Evolutionary conservation across 2,888 invertebrate species (phyloP), one percentile per base, ranked within the genome.

Genomic region (Byasa hedistus): DNA sequence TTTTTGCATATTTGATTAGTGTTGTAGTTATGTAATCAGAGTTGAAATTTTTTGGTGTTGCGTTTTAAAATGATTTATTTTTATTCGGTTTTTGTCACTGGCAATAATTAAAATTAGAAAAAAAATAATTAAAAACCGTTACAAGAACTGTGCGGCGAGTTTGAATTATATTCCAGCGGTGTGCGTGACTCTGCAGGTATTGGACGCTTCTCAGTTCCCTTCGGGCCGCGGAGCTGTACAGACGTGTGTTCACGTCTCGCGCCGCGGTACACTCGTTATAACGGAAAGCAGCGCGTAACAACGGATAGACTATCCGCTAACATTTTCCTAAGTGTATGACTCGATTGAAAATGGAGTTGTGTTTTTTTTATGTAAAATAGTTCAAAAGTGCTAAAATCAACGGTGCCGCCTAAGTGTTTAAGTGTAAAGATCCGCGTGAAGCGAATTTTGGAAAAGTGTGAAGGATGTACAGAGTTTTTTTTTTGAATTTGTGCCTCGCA

Each of bases 101-200:
- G 15, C 10, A 52, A 54, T 21, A 54, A 22, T 2, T 15, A 54
- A 23, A 21, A 15, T 39, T 10, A 15, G 12, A 52, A 52, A 24
- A 51, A 32, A 60, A 32, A 60, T 2, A 8, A 1, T 15, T 8
- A 55, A 55, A 61, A 44, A 61, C 4, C 19, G 0, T 36, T 1
- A 23, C 61, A 39, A 54, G 36, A 61, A 54, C 36, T 32, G 63
- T 71, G 62, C 69, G 72, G 77, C 83, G 80, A 82, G 84, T 86
- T 85, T 1, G 8, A 10, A 86, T 86, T 76, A 66, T 66, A 74
- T 52, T 82, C 82, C 81, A 79, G 76, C 78, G 80, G 89, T 90
- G 89, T 88, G 90, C 80, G 89, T 87, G 81, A 68, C 86, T 84
- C 79, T 91, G 91, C 91, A 91, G 91, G 91, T 91, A 90, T 86